phyloP scores from a whole-genome alignment of 92 coral and sea anemone genomes.

The Hydrozoanthus gracilis region DNA sequence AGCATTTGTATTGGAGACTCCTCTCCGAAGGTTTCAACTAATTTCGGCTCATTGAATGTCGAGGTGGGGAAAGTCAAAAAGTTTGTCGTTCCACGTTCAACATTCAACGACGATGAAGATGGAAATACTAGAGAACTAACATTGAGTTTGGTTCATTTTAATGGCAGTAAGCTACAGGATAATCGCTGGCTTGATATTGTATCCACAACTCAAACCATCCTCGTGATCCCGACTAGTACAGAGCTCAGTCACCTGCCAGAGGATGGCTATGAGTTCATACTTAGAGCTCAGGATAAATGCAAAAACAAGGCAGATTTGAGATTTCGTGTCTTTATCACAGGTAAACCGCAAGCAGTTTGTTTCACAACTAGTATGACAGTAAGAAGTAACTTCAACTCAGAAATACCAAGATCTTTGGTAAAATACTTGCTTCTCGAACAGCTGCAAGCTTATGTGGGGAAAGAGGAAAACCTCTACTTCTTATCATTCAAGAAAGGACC shows the following conservation, averaged over 20 bases:
- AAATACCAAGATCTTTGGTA: not conserved
- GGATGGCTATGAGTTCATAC: conserved; percentile 47
- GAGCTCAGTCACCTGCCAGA: conserved; percentile 39
- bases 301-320: conserved; percentile 31
- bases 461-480: not conserved
- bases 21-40: conserved; percentile 10
- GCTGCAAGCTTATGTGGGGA: not conserved
- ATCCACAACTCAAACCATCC: conserved; percentile 8
- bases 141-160: conserved; percentile 10
- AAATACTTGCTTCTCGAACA: not conserved
- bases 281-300: conserved; percentile 46
- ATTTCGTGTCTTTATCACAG: conserved; percentile 3
- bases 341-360: conserved; percentile 21
- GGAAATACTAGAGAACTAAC: conserved; percentile 39
- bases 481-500: conserved; percentile 12
- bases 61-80: conserved; percentile 2
- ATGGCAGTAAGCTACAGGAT: conserved; percentile 12
- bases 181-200: conserved; percentile 38
- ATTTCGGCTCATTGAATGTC: not conserved
- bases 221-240: conserved; percentile 29
- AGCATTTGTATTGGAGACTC: not conserved
- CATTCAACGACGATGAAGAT: conserved; percentile 45
- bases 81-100: conserved; percentile 6
- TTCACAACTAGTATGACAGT: conserved; percentile 19
- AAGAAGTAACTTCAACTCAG: not conserved